Percentiles rank a stretch among this genome's conserved stretches.
phyloP scores from a whole-genome alignment of 2,797 vertebrate species.

The Capromys pilorides region DNA sequence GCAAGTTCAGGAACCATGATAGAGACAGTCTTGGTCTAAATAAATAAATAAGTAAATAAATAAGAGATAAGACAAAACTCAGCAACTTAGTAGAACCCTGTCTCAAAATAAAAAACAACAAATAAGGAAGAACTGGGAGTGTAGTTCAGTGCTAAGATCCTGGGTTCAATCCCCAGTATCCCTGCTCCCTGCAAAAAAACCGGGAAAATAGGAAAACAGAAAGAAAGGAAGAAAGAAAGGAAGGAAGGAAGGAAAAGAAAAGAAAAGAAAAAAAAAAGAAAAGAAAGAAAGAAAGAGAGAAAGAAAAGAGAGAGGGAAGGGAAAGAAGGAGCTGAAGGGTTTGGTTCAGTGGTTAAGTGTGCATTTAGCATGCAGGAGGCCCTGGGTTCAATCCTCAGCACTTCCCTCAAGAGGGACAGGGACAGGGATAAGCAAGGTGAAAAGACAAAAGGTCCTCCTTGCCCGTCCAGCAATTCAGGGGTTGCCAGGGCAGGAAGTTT shows the following conservation, averaged over 20 bases:
- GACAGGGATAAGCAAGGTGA: not conserved
- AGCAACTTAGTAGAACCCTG: not conserved
- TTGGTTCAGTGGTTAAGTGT: not conserved
- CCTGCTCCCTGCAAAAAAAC: not conserved
- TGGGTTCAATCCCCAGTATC: not conserved
- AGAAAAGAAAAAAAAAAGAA: no score
- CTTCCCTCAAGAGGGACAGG: no score
- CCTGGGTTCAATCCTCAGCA: not conserved
- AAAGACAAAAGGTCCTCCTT: no score
- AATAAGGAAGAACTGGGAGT: not conserved
- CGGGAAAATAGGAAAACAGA: not conserved
- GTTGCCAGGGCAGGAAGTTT: no score
- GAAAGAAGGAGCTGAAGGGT: not conserved
- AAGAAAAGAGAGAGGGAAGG: not conserved
- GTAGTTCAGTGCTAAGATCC: not conserved
- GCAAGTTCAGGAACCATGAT: not conserved
- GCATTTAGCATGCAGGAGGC: not conserved
- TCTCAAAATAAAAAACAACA: not conserved
- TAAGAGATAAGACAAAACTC: not conserved
- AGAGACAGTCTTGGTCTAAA: not conserved
- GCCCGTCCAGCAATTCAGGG: no score
- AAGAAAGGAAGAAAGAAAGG: not conserved
- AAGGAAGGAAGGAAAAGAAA: not conserved
- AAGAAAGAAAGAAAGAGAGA: no score
- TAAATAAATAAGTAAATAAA: not conserved